Conservation (phyloP, 2,888 invertebrate species). For the Halictus quadricinctus region DNA sequence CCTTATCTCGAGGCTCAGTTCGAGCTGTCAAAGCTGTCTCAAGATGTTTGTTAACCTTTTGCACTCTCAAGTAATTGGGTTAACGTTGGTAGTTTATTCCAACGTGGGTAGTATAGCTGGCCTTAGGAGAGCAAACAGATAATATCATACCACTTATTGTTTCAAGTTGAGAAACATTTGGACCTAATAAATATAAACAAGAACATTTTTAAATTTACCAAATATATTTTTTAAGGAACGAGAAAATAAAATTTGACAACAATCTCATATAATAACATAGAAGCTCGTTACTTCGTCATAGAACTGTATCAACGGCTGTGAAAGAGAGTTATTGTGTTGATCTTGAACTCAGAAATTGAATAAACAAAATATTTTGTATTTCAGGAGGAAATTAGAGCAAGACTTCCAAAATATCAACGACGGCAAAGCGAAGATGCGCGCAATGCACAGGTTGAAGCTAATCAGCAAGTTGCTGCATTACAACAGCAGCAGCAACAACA, state of each 20-base stretch:
- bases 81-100: background rate
- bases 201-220: background rate
- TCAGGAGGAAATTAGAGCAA: conserved; percentile 91
- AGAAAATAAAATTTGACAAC: no score
- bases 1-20: background rate
- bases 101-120: background rate
- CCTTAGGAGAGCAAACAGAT: background rate
- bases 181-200: background rate
- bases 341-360: background rate
- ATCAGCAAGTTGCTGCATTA: conserved; percentile 73
- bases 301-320: background rate
- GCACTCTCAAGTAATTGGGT: background rate
- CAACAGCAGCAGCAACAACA: conserved; percentile 78
- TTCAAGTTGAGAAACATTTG: background rate
- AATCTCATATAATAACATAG: no score
- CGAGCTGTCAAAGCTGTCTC: no score
- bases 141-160: background rate
- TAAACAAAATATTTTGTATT: conserved; percentile 39
- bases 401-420: conserved; percentile 87
- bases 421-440: conserved; percentile 82
- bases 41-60: background rate
- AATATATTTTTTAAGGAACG: no score
- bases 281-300: background rate
- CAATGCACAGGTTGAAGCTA: conserved; percentile 71
- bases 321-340: background rate